phyloP scores from a whole-genome alignment of 2,797 vertebrate species.

The Acridotheres tristis region DNA sequence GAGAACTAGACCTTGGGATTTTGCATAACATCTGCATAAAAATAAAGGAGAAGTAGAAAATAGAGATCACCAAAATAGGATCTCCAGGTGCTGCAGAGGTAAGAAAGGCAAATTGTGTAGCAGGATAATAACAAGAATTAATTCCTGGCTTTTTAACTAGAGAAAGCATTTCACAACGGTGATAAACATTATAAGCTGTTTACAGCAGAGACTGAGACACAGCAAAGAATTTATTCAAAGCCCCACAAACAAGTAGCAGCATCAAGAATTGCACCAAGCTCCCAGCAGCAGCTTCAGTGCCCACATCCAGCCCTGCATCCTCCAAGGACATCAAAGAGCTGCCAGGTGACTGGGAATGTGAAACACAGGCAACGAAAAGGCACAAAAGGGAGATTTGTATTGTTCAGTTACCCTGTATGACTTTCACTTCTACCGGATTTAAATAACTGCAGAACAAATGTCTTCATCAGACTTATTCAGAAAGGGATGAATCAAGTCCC shows the following conservation, averaged over 20 bases:
- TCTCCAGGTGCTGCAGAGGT: neutral
- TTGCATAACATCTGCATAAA: neutral
- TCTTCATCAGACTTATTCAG: neutral
- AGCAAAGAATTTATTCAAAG: neutral
- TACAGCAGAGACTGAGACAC: neutral
- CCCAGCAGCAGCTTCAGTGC: neutral
- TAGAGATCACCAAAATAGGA: neutral
- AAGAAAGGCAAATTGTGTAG: neutral
- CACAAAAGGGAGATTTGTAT: neutral
- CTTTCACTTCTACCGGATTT: neutral
- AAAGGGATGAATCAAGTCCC: neutral
- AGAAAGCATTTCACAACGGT: neutral
- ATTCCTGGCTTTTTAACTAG: neutral
- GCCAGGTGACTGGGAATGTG: neutral
- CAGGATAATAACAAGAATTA: neutral
- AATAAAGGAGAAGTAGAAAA: neutral
- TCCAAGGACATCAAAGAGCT: neutral
- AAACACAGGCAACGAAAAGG: neutral
- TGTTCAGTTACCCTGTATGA: neutral
- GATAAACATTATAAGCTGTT: neutral
- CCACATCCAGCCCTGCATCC: accelerated
- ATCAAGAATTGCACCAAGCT: neutral
- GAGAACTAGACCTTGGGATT: neutral
- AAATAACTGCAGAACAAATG: neutral
- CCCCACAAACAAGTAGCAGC: neutral